Percentiles rank a stretch among this genome's conserved stretches.
phyloP scores from a whole-genome alignment of 2,888 invertebrate genomes.

The Ellobium chinense region DNA sequence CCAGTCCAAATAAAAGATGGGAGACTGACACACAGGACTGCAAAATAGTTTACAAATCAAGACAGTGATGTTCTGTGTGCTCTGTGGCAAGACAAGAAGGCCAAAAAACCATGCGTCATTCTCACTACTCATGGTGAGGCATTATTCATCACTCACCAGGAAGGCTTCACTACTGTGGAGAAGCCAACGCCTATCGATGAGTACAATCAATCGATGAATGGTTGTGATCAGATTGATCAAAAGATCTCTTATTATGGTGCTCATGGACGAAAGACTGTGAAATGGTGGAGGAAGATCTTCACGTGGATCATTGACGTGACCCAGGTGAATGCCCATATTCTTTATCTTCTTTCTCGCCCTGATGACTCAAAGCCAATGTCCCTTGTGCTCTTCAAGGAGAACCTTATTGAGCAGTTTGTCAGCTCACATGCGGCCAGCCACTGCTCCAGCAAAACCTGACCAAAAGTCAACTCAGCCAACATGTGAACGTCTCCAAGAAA shows the following conservation, averaged over 20 bases:
- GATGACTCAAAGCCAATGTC: neutral
- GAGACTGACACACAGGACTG: neutral
- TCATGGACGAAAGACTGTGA: neutral
- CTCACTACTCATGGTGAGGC: constrained; percentile 1
- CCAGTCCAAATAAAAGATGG: neutral
- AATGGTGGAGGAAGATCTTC: constrained; percentile 9
- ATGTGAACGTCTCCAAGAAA: neutral
- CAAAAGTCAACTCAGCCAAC: neutral
- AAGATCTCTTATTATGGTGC: neutral
- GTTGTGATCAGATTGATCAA: neutral
- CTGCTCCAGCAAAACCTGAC: neutral
- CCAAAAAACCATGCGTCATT: constrained; percentile 10
- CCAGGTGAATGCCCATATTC: neutral
- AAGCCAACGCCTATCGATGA: neutral
- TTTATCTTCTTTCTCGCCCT: neutral
- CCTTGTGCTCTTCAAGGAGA: neutral
- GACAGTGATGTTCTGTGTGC: neutral
- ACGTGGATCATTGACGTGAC: neutral
- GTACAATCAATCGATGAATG: constrained; percentile 5
- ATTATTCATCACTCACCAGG: neutral
- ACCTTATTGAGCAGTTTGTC: neutral
- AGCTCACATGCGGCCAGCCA: neutral
- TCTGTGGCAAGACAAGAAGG: neutral
- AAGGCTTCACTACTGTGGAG: neutral
- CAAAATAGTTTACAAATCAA: neutral